Conservation (phyloP, 2,888 invertebrate species). For the Netelia inedita region DNA sequence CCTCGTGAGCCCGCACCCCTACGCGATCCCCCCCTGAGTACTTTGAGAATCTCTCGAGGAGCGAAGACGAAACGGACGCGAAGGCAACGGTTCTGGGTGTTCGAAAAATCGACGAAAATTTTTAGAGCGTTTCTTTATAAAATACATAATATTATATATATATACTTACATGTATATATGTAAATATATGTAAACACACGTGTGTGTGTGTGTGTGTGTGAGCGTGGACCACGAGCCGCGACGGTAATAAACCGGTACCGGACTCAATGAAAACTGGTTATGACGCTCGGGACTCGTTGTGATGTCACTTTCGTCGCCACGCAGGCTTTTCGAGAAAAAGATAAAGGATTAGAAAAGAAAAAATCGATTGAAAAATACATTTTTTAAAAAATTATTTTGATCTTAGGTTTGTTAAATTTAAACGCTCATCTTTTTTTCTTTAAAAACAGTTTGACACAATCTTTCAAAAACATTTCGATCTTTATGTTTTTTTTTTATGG, state of each 20-base stretch:
- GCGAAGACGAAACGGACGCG: slow-evolving; percentile 27
- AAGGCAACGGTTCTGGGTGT: slow-evolving; percentile 29
- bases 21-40: too few species aligned
- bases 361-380: too few species aligned
- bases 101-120: slow-evolving; percentile 35
- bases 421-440: too few species aligned
- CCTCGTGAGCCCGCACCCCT: background rate
- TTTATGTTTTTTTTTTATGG: too few species aligned
- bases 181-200: background rate
- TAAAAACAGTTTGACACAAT: too few species aligned
- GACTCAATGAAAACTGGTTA: slow-evolving; percentile 78
- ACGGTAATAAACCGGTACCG: slow-evolving; percentile 75
- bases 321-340: slow-evolving; percentile 17
- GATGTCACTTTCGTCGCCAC: slow-evolving; percentile 76
- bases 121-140: slow-evolving; percentile 21
- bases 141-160: slow-evolving; percentile 3
- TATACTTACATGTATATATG: background rate
- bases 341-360: background rate
- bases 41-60: slow-evolving; percentile 61
- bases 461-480: too few species aligned
- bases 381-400: too few species aligned
- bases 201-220: background rate
- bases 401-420: too few species aligned
- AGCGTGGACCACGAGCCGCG: slow-evolving; percentile 19
- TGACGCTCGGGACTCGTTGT: slow-evolving; percentile 69